Conservation (phyloP, 2,888 invertebrate genomes). For the Nymphalis urticae region DNA sequence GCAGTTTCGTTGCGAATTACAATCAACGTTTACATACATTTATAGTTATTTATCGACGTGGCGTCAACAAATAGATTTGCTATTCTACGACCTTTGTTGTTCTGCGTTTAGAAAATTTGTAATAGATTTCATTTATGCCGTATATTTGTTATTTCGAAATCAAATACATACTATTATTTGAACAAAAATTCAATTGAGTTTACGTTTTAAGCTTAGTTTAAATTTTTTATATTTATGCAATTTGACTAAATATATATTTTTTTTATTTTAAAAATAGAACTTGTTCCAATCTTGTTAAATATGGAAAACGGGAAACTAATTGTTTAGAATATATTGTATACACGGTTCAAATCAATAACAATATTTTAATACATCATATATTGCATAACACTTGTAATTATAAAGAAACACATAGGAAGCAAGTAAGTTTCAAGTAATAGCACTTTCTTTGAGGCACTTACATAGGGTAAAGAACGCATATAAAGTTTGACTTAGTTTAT, state of each 20-base stretch:
- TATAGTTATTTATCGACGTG: slow-evolving; percentile 7
- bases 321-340: slow-evolving; percentile 10
- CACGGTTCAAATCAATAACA: background rate
- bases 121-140: slow-evolving; percentile 10
- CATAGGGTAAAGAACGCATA: too few relatives aligned
- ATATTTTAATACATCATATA: too few relatives aligned
- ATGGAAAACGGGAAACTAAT: slow-evolving; percentile 4
- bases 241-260: background rate
- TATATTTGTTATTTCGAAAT: slow-evolving; percentile 6
- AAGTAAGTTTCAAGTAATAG: too few relatives aligned
- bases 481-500: too few relatives aligned
- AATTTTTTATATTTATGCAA: slow-evolving; percentile 9
- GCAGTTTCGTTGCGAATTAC: slow-evolving; percentile 19
- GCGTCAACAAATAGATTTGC: slow-evolving; percentile 4
- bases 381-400: too few relatives aligned
- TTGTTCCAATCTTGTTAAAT: slow-evolving; percentile 7
- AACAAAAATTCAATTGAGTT: slow-evolving; percentile 3
- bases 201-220: slow-evolving; percentile 11
- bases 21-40: slow-evolving; percentile 2
- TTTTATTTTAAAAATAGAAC: slow-evolving; percentile 1
- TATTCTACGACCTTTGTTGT: slow-evolving; percentile 4
- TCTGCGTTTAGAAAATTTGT: slow-evolving; percentile 13
- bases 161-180: slow-evolving; percentile 9
- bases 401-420: too few relatives aligned
- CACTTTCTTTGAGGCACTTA: too few relatives aligned